These are phyloP conservation scores for Pectinophora gossypiella DNA, from an alignment of 1,140 invertebrate genomes.

Conservation along the genomic window DNA sequence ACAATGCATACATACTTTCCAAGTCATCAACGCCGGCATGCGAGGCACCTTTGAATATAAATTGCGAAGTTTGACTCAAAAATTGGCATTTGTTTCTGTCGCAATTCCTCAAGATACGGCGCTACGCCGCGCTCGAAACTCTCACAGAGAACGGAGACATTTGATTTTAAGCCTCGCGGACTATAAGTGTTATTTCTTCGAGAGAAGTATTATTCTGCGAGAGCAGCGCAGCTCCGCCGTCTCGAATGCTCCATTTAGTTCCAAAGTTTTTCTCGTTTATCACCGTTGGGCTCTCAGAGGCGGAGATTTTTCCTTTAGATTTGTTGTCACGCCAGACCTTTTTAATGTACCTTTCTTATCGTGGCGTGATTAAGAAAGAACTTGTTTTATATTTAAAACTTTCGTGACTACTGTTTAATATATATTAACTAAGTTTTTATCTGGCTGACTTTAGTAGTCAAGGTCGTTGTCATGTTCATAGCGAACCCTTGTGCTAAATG, in stretches of 20 bases:
- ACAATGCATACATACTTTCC: constrained; percentile 5
- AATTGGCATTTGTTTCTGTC: constrained; percentile 55
- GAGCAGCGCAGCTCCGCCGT: constrained; percentile 64
- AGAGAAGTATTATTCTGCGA: constrained; percentile 72
- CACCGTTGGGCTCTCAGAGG: constrained; percentile 72
- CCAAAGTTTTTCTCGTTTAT: constrained; percentile 76
- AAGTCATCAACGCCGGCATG: constrained; percentile 7
- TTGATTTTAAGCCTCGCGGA: constrained; percentile 74
- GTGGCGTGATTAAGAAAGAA: constrained; percentile 63
- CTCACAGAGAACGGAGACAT: constrained; percentile 58
- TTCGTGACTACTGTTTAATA: constrained; percentile 12
- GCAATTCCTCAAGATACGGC: constrained; percentile 52
- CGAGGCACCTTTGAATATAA: not conserved
- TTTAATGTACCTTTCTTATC: constrained; percentile 76
- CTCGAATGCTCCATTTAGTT: constrained; percentile 75
- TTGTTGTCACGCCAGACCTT: constrained; percentile 76
- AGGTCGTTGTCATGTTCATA: not conserved
- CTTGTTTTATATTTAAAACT: constrained; percentile 55
- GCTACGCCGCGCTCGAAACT: constrained; percentile 45
- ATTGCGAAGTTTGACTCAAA: constrained; percentile 22
- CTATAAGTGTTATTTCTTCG: constrained; percentile 74
- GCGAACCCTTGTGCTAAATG: constrained; percentile 10
- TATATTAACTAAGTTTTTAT: not conserved
- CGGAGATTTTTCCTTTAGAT: constrained; percentile 76
- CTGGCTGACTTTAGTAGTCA: not conserved